These are phyloP conservation scores for Parasteatoda lunata DNA, from an alignment of 2,888 invertebrate species.

Conservation along the genomic window DNA sequence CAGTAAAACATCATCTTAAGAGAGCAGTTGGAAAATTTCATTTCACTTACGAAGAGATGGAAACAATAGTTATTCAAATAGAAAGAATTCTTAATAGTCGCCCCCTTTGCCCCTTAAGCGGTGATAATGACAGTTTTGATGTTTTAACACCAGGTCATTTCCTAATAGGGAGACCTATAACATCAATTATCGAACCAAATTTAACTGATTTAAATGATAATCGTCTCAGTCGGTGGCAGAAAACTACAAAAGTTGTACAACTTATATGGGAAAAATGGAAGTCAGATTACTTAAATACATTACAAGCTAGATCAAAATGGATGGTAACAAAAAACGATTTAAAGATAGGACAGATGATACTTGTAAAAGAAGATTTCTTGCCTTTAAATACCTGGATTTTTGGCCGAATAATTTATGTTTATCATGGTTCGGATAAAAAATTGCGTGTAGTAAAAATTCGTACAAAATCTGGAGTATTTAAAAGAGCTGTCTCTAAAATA, in stretches of 20 bases:
- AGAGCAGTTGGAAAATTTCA: neutral
- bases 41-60: neutral
- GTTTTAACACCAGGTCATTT: conserved; percentile 10
- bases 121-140: conserved; percentile 2
- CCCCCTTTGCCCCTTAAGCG: neutral
- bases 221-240: neutral
- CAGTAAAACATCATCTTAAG: neutral
- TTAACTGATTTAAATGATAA: neutral
- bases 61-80: neutral
- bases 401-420: too few species aligned
- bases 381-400: too few species aligned
- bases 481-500: neutral
- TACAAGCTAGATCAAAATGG: too few species aligned
- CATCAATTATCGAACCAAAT: neutral
- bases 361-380: too few species aligned
- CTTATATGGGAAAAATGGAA: conserved; percentile 11
- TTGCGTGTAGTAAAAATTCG: too few species aligned
- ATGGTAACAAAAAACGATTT: too few species aligned
- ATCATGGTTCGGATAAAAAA: too few species aligned
- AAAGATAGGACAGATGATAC: too few species aligned
- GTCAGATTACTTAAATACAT: neutral
- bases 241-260: conserved; percentile 6
- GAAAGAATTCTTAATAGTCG: neutral
- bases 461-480: neutral
- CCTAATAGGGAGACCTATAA: neutral